Base-by-base conservation (phyloP, 2,113 vertebrate species). In the Dipodomys ordii region DNA sequence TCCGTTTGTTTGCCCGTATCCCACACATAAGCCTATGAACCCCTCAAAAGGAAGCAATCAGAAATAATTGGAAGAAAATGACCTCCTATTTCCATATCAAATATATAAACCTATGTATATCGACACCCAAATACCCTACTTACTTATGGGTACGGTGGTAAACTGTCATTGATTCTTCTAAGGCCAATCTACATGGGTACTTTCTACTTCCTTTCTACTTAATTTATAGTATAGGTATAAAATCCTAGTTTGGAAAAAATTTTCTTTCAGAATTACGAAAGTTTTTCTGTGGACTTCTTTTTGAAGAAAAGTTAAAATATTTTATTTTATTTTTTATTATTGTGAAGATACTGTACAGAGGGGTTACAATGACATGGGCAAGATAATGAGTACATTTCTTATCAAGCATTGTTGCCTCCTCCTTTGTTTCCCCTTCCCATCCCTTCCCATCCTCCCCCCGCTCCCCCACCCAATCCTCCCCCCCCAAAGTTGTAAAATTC, bases 201-300 rank as follows among this genome's bases (percentile, higher is more conserved):
- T 83, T 90, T 19, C 57, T 46, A 39, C 19, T 39, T 39, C 32
- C 27, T 8, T 72, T 72, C 2, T 74, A 67, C 27, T 67, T 27
- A 23, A 25, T 71, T 73, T 72, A 60, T 18, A 77, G 69, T 73
- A 18, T 62, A 57, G 20, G 60, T 39, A 32, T 18, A 20, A 32
- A 84, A 81, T 91, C 79, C 46, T 91, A 80, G 30, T 73, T 69
- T 82, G 74, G 35, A 91, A 84, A 89, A 13, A 80, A 7, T 67
- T 80, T 87, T 60, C 19, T 79, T 68, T 84, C 35, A 72, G 44
- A 84, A 72, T 71, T 60, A 57, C 90, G 53, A 64, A 60, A 13
- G 53, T 57, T 57, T 57, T 57, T 57, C 53, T 39, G 39, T 39
- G 39, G 5, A 39, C 39, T 39, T 39, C 6, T 39, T 39, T 39